Evolutionary conservation across 2,888 invertebrate genomes (phyloP), one percentile per base, ranked within the genome.

Genomic region (Ctena decussata): DNA sequence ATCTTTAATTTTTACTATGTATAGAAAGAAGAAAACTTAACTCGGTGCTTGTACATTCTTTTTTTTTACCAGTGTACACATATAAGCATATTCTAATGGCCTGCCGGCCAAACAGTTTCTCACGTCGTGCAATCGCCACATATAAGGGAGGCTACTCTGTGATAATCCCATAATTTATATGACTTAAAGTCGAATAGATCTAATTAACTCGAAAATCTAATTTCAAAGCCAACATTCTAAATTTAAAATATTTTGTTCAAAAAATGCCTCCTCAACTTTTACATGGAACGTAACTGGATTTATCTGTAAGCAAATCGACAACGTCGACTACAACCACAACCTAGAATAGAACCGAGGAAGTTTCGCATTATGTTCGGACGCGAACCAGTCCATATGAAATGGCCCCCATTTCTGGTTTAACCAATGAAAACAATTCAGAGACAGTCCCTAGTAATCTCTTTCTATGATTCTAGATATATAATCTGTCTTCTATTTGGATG

Each of bases 401-500:
- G 35, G 65, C 12, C 65, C 15, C 65, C 41, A 12, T 49, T 41
- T 12, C 57, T 44, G 32, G 77, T 53, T 72, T 44, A 82, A 35
- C 71, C 41, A 18, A 60, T 70, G 3, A 30, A 70, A 41, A 30
- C 53, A 27, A 24, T 77, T 41, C 24, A n/a, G 5, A 21, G 81
- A 81, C 12, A 81, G 24, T 3, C 81, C 76, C 72, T 57, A 81
- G n/a, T 81, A 75, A 44, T 85, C 81, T 35, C 24, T 18, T 8
- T 85, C 78, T 15, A 72, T 27, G 71, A 81, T 60, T 77, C 37
- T 85, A n/a, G 81, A 81, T 24, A 76, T 44, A 76, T 79, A 79
- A 39, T 85, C 79, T 5, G 85, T 76, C n/a, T 44, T 75, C 39
- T 72, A 71, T 76, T 82, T 85, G 15, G 21, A 18, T 1, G 39